Evolutionary conservation across 2,797 vertebrate species (phyloP), one percentile per base, ranked within the genome.

Genomic region (Esox lucius): DNA sequence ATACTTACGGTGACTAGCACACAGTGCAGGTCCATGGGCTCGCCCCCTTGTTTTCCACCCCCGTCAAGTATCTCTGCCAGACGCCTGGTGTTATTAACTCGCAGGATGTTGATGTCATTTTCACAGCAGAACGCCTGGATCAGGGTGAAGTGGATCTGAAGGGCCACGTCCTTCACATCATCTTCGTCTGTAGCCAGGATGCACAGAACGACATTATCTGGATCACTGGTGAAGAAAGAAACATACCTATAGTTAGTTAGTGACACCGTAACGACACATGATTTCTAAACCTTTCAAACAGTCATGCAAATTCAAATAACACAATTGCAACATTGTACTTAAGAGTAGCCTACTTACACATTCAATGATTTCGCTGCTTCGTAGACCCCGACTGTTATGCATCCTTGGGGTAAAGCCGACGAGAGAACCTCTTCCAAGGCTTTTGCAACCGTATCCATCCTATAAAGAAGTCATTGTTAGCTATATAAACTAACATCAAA

Each of bases 111-210:
- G 87, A 99, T 99, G 92, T 98, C 95, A 35, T 98, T 99, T 86
- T 97, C 97, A 0, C 96, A 97, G 88, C 97, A 99, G 80, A 99
- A 99, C 0, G 97, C 97, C 81, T 98, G 97, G 83, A 99, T 97
- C 48, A 99, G 95, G 0, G 97, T 99, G 83, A 99, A 99, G 88
- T 99, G 97, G 84, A 99, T 99, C 88, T 98, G 97, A 78, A 99
- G 89, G 0, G 96, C 97, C 68, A 98, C 94, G 22, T 98, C 96
- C 0, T 92, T 94, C 1, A 95, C 95, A 0, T 98, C 95, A 15
- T 97, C 96, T 0, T 95, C 95, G 3, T 98, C 97, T 0, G 95
- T 93, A 68, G 96, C 97, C 87, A 98, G 79, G 53, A 98, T 87
- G 83, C 97, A 98, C 76, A 98, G 81, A 61, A 96, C 96, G 75